These are phyloP conservation scores for Tauraco erythrolophus DNA, from an alignment of 2,113 vertebrate species.

Conservation along the genomic window DNA sequence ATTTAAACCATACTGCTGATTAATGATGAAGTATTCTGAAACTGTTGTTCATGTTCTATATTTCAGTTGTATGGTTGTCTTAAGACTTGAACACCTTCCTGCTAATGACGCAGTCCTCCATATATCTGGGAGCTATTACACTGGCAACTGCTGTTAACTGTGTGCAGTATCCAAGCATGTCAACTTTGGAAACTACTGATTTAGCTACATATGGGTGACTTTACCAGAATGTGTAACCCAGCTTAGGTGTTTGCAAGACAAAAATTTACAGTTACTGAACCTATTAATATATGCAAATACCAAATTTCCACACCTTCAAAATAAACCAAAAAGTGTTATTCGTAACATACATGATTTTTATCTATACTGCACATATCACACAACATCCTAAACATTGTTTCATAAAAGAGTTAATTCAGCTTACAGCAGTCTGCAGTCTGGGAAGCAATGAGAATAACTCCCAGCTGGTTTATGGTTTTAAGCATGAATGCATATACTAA, in stretches of 20 bases:
- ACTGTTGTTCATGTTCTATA: background rate
- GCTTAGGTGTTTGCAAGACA: background rate
- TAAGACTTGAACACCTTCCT: background rate
- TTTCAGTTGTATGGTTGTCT: background rate
- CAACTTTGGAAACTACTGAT: background rate
- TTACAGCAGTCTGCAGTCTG: conserved; percentile 22
- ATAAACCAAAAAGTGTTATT: background rate
- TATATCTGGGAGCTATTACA: background rate
- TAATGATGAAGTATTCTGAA: background rate
- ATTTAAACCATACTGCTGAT: background rate
- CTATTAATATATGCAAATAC: background rate
- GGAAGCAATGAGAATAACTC: conserved; percentile 50
- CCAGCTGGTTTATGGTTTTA: conserved; percentile 41
- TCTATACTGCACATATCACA: background rate
- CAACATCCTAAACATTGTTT: background rate
- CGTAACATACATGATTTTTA: background rate
- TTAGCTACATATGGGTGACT: background rate
- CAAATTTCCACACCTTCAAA: background rate
- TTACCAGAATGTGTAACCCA: background rate
- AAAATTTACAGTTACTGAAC: background rate
- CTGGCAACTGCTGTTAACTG: background rate
- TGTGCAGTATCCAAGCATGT: background rate
- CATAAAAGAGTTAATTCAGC: conserved; percentile 10
- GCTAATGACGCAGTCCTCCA: background rate
- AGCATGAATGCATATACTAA: conserved; percentile 49